A percentile compares a stretch with the other conserved stretches of the same genome.
Evolutionary conservation across 2,888 invertebrate species (phyloP).

Genomic region (Amphipyra berbera): DNA sequence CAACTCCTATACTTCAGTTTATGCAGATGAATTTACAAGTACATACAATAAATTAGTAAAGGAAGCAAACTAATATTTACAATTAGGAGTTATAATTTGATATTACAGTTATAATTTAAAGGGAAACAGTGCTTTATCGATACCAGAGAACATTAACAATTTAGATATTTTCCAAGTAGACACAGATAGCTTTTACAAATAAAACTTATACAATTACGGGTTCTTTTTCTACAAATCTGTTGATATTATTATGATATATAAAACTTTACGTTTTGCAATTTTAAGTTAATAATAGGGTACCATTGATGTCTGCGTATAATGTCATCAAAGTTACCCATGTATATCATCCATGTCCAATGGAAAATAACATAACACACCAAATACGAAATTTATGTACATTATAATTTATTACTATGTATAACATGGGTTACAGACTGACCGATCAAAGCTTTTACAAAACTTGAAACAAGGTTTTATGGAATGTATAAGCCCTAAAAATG

Average conservation of each 20-base stretch:
- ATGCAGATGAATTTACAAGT: constrained; percentile 80
- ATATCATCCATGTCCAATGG: constrained; percentile 58
- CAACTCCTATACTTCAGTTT: constrained; percentile 77
- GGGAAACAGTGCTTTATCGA: constrained; percentile 55
- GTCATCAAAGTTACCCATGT: constrained; percentile 24
- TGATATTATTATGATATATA: constrained; percentile 6
- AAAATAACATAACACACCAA: constrained; percentile 63
- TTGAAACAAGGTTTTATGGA: constrained; percentile 84
- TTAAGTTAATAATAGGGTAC: constrained; percentile 14
- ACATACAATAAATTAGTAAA: constrained; percentile 81
- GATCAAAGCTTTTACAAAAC: constrained; percentile 79
- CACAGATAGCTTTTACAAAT: constrained; percentile 42
- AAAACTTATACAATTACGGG: constrained; percentile 8
- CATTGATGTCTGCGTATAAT: constrained; percentile 25
- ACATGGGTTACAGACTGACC: constrained; percentile 70
- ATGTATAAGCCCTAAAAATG: constrained; percentile 86
- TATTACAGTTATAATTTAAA: constrained; percentile 44
- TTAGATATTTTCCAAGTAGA: constrained; percentile 62
- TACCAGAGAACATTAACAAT: constrained; percentile 59
- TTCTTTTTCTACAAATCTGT: not conserved
- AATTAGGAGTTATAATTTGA: constrained; percentile 64
- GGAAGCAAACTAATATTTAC: constrained; percentile 88
- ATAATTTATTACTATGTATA: constrained; percentile 60
- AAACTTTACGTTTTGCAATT: constrained; percentile 39
- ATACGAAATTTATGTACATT: constrained; percentile 69